These are phyloP conservation scores for Myotis pilosus DNA, from an alignment of 2,797 vertebrate species.

Conservation along the genomic window DNA sequence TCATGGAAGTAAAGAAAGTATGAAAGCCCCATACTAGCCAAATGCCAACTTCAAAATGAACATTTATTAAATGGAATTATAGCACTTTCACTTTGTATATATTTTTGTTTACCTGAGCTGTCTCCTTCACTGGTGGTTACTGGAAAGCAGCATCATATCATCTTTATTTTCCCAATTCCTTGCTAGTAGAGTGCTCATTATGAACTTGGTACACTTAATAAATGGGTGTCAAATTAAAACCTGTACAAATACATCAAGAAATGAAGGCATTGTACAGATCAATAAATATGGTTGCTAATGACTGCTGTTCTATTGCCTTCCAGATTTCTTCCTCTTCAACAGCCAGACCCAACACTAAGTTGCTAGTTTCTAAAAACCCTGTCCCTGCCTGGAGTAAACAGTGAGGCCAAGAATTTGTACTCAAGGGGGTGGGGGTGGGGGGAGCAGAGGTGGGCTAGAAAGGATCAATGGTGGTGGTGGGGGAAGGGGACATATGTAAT, in stretches of 20 bases:
- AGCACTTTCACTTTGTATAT: constrained; percentile 42
- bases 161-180: constrained; percentile 46
- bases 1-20: background rate
- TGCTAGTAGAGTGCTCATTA: background rate
- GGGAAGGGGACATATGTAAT: too few relatives aligned
- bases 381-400: background rate
- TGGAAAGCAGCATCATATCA: constrained; percentile 20
- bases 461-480: too few relatives aligned
- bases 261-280: constrained; percentile 19
- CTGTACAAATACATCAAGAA: background rate
- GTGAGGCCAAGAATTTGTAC: background rate
- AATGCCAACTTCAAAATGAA: constrained; percentile 41
- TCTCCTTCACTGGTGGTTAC: background rate
- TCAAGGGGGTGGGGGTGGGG: background rate
- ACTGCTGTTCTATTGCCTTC: background rate
- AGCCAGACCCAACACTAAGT: background rate
- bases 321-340: constrained; percentile 31
- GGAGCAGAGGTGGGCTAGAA: too few relatives aligned
- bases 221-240: constrained; percentile 38
- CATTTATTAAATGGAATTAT: constrained; percentile 29
- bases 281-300: constrained; percentile 34
- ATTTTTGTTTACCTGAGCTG: constrained; percentile 1
- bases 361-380: constrained; percentile 16
- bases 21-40: background rate
- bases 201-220: background rate